Evolutionary conservation across 2,797 vertebrate species (phyloP).

Genomic region (Epinephelus awoara): DNA sequence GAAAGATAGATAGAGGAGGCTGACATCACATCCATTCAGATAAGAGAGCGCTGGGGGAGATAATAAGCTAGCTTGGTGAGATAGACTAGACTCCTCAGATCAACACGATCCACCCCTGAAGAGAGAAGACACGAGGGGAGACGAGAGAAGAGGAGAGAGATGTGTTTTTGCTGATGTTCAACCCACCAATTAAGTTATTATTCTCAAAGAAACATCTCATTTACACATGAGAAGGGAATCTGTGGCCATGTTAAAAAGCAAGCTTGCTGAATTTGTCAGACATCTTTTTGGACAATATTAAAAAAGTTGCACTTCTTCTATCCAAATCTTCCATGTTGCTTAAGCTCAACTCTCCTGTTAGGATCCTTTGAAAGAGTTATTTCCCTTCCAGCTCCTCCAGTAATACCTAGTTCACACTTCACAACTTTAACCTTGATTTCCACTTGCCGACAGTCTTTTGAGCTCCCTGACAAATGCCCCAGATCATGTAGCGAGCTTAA

Average conservation of each 20-base stretch:
- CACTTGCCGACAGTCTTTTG: no score
- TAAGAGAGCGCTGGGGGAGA: constrained; percentile 56
- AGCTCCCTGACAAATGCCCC: no score
- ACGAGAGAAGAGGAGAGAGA: background rate
- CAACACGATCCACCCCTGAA: constrained; percentile 23
- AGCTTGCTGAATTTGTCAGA: background rate
- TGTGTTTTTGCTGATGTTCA: background rate
- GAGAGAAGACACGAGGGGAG: constrained; percentile 1
- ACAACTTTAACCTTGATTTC: no score
- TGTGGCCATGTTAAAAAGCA: background rate
- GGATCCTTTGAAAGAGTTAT: no score
- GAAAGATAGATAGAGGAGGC: constrained; percentile 51
- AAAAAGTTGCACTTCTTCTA: background rate
- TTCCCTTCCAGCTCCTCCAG: background rate
- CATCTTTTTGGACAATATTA: background rate
- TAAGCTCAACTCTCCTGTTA: background rate
- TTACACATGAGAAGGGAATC: background rate
- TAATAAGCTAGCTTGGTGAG: constrained; percentile 50
- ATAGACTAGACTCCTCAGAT: constrained; percentile 50
- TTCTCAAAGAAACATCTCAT: background rate
- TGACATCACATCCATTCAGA: constrained; percentile 64
- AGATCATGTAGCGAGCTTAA: no score
- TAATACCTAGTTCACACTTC: no score
- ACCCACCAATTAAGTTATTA: background rate
- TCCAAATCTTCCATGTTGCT: background rate